Conservation (phyloP, 2,888 invertebrate genomes). For the Agapostemon virescens region DNA sequence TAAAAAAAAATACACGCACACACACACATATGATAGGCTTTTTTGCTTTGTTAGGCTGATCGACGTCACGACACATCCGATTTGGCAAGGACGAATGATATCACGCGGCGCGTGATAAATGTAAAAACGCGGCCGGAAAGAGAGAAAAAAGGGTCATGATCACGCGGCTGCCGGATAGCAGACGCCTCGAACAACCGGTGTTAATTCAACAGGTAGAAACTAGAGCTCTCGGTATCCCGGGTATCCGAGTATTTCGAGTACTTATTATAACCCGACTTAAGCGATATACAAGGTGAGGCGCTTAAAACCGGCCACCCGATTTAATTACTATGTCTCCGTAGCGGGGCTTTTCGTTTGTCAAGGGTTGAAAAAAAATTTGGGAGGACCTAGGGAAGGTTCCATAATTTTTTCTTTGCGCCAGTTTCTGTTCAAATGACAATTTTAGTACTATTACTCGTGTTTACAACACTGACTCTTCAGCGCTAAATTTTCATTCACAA, state of each 20-base stretch:
- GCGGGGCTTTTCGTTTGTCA: no score
- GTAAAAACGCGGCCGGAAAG: slow-evolving; percentile 19
- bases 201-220: slow-evolving; percentile 27
- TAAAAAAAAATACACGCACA: slow-evolving; percentile 84
- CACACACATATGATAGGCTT: no score
- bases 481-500: no score
- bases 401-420: no score
- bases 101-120: slow-evolving; percentile 14
- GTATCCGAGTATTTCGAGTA: background rate
- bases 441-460: no score
- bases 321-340: no score
- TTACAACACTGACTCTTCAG: no score
- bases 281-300: no score
- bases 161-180: background rate
- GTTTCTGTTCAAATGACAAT: no score
- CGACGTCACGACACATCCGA: background rate
- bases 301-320: no score
- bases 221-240: background rate
- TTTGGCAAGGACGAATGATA: slow-evolving; percentile 11
- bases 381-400: no score
- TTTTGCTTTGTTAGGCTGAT: background rate
- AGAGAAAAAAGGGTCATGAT: slow-evolving; percentile 27
- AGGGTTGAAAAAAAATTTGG: no score
- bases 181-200: slow-evolving; percentile 13
- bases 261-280: background rate